These are phyloP conservation scores for Ellobium chinense DNA, from an alignment of 2,888 invertebrate genomes.

Conservation along the genomic window DNA sequence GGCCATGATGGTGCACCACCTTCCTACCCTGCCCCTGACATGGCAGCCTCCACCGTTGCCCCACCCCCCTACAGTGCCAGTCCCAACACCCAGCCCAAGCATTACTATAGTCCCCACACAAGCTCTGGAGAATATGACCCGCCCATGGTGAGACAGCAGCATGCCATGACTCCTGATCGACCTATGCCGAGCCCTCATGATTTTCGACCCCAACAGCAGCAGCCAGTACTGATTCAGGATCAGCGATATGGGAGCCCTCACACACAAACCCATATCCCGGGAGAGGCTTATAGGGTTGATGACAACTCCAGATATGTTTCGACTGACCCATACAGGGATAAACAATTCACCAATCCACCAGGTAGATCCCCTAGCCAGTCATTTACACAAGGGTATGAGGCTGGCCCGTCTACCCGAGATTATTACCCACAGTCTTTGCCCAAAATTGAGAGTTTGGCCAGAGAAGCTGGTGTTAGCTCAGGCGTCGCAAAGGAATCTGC, in stretches of 20 bases:
- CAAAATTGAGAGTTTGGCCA: constrained; percentile 33
- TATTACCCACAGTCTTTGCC: constrained; percentile 19
- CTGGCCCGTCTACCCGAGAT: background rate
- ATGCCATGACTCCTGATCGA: background rate
- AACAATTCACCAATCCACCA: background rate
- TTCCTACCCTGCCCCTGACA: background rate
- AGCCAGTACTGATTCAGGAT: background rate
- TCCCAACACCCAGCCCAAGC: constrained; percentile 6
- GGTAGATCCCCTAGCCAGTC: background rate
- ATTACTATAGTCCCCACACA: constrained; percentile 20
- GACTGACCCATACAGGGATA: background rate
- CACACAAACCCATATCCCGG: background rate
- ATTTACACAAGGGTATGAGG: background rate
- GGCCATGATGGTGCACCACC: background rate
- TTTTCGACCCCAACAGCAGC: background rate
- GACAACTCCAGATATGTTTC: constrained; percentile 9
- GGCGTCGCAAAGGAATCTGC: too few species aligned
- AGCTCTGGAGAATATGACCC: background rate
- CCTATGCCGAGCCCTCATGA: background rate
- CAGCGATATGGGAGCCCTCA: background rate
- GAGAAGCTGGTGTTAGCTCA: background rate
- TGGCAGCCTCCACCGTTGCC: background rate
- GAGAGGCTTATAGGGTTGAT: background rate
- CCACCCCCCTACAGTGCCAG: constrained; percentile 30
- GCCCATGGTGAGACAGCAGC: background rate